Conservation (phyloP, 2,888 invertebrate species). For the Tachina lurida region DNA sequence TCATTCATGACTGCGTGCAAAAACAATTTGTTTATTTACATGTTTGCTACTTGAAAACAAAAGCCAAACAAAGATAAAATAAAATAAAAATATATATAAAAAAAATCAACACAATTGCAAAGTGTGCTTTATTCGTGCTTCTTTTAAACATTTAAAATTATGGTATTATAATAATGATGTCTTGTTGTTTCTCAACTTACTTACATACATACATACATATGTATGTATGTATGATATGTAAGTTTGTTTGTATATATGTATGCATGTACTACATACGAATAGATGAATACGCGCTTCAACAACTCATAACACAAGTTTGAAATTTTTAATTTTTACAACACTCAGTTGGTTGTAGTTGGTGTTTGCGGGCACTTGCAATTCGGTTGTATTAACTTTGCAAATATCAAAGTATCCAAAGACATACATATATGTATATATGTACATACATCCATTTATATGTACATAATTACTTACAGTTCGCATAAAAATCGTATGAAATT, state of each 20-base stretch:
- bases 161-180: constrained; percentile 27
- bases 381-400: constrained; percentile 19
- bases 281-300: constrained; percentile 30
- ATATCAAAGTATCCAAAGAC: neutral
- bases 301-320: constrained; percentile 38
- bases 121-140: constrained; percentile 17
- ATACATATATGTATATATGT: neutral
- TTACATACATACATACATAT: neutral
- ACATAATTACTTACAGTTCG: neutral
- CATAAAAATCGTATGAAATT: constrained; percentile 1
- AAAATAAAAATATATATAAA: neutral
- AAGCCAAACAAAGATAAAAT: neutral
- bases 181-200: constrained; percentile 16
- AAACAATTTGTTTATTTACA: constrained; percentile 8
- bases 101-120: constrained; percentile 22
- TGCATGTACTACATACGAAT: neutral
- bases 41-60: constrained; percentile 20
- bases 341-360: constrained; percentile 51
- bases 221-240: neutral
- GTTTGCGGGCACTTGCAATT: constrained; percentile 49
- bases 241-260: neutral
- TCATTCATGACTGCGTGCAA: constrained; percentile 43
- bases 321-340: constrained; percentile 36
- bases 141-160: constrained; percentile 31
- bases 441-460: no score